Evolutionary conservation across 2,113 vertebrate genomes (phyloP).

Genomic region (Gadus macrocephalus): DNA sequence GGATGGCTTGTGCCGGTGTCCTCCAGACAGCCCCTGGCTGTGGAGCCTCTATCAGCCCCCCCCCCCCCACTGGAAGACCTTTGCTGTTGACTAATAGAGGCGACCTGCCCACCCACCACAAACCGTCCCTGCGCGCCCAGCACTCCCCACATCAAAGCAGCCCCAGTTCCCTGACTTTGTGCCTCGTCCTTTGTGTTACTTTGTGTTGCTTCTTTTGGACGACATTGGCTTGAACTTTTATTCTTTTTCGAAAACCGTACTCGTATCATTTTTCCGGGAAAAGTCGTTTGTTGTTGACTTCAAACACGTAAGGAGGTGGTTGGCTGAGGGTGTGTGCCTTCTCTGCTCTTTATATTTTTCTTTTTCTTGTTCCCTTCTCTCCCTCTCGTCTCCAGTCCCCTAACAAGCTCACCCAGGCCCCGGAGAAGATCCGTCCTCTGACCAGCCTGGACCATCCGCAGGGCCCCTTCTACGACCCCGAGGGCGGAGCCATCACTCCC

Average conservation of each 20-base stretch:
- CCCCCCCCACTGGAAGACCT: conserved; percentile 60
- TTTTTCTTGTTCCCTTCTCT: background rate
- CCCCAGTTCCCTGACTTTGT: conserved; percentile 2
- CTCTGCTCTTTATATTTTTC: background rate
- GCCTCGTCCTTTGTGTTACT: background rate
- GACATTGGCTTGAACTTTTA: conserved; percentile 23
- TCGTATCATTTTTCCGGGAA: conserved; percentile 21
- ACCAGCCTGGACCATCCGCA: conserved; percentile 97
- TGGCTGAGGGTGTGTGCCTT: background rate
- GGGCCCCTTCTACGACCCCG: conserved; percentile 98
- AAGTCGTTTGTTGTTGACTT: background rate
- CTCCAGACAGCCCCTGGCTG: conserved; percentile 52
- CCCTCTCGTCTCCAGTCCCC: conserved; percentile 75
- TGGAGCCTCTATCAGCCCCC: conserved; percentile 47
- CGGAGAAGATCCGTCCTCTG: conserved; percentile 94
- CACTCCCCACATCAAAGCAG: conserved; percentile 36
- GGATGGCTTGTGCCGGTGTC: conserved; percentile 37
- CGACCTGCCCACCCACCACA: no score
- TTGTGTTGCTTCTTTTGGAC: background rate
- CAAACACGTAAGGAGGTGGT: no score
- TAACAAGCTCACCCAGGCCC: conserved; percentile 84
- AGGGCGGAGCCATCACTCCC: conserved; percentile 92
- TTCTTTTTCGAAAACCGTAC: background rate
- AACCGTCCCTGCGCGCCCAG: conserved; percentile 3
- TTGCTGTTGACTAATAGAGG: conserved; percentile 54